Conservation (phyloP, 2,797 vertebrate genomes). For the Eupleurogrammus muticus region DNA sequence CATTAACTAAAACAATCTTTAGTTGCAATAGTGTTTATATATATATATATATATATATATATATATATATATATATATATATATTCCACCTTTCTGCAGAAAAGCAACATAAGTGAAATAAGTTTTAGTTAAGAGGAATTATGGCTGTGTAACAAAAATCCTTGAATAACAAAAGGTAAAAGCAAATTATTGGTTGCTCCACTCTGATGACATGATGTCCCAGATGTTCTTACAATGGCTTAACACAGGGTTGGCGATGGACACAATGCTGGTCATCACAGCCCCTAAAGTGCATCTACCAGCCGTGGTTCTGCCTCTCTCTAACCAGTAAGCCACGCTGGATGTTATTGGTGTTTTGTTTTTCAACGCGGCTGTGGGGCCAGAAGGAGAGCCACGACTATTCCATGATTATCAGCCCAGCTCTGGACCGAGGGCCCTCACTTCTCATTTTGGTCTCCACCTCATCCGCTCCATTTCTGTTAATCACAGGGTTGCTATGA, state of each 20-base stretch:
- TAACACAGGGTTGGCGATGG: slow-evolving; percentile 3
- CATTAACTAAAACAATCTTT: no score
- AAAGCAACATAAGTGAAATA: background rate
- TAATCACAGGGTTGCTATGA: slow-evolving; percentile 84
- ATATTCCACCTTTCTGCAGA: slow-evolving; percentile 4
- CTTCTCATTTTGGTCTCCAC: slow-evolving; percentile 77
- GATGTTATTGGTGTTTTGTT: slow-evolving; percentile 36
- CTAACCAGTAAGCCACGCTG: slow-evolving; percentile 26
- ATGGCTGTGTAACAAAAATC: slow-evolving; percentile 33
- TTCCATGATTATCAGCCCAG: slow-evolving; percentile 68
- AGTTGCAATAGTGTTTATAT: no score
- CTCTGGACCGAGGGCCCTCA: slow-evolving; percentile 63
- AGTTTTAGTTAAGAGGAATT: background rate
- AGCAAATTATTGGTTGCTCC: slow-evolving; percentile 26
- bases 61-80: no score
- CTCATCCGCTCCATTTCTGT: slow-evolving; percentile 81
- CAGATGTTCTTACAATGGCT: slow-evolving; percentile 12
- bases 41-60: no score
- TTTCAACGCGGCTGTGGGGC: slow-evolving; percentile 32
- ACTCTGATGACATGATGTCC: slow-evolving; percentile 19
- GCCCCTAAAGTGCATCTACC: slow-evolving; percentile 2
- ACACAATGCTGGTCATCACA: slow-evolving; percentile 9
- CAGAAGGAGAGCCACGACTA: slow-evolving; percentile 51
- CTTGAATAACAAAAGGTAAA: slow-evolving; percentile 36
- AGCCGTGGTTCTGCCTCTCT: slow-evolving; percentile 1